Evolutionary conservation across 1,140 invertebrate species (phyloP), one percentile per base, ranked within the genome.

Genomic region (Cataglyphis hispanica): DNA sequence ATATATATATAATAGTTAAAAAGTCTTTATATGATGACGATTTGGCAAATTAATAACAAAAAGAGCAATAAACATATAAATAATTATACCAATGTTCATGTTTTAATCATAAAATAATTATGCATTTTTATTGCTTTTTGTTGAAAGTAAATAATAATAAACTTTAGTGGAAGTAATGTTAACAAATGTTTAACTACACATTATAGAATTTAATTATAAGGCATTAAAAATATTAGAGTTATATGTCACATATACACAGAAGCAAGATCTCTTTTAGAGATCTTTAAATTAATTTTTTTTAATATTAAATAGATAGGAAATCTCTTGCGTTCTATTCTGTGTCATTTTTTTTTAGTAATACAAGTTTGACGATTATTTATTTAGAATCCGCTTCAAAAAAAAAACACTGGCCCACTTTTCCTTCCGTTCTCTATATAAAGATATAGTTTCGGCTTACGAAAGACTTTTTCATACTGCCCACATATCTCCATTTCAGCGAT

Each of bases 401-500:
- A 43, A 83, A 50, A 16, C 34, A 22, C 19, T 58, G 78, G 19
- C 67, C 78, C 19, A 83, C 25, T 43, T 83, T 70, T 34, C 34
- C 40, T 13, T 58, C 37, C 11, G 25, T 50, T 70, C 19, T 50
- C 6, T 56, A 6, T 11, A 13, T 60, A 46, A 61, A 72, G 19
- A 3, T 37, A 58, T 37, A 58, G 46, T 69, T 58, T 56, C 19
- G 31, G 22, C 50, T 72, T 70, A 85, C 40, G 50, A 81, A 63
- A 85, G 63, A 37, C n/a, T 69, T 75, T 31, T 63, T 34, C 31
- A 25, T 53, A 50, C 43, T 74, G 40, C 46, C 66, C 31, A 86
- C 50, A 86, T 89, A 61, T 75, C 72, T 78, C 46, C 8, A 22
- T 69, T 72, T 27, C 31, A 76, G 58, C 58, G 60, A 76, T 88